A percentile compares a stretch with the other conserved stretches of the same genome.
These are phyloP conservation scores for Drosophila fulvimacula DNA, from an alignment of 2,888 invertebrate species.

Conservation along the genomic window DNA sequence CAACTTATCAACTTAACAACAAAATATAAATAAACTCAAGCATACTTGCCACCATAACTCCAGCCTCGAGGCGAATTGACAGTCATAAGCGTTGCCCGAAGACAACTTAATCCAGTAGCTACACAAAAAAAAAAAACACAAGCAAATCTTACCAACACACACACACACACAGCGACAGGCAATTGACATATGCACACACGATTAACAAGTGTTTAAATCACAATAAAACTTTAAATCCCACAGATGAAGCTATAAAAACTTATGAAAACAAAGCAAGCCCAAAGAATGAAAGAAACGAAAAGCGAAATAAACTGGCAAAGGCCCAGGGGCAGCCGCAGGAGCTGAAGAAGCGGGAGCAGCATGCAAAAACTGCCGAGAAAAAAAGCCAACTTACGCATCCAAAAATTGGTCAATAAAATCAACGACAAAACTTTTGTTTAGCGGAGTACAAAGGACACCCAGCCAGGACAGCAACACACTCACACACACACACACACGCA, in stretches of 20 bases:
- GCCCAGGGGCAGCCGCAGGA: constrained; percentile 22
- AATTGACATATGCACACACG: constrained; percentile 79
- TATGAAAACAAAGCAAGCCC: constrained; percentile 64
- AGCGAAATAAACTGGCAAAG: constrained; percentile 58
- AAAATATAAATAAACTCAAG: not conserved
- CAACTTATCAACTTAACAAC: not conserved
- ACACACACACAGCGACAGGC: constrained; percentile 42
- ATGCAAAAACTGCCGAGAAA: constrained; percentile 66
- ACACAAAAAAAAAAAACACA: not conserved
- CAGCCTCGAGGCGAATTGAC: constrained; percentile 3
- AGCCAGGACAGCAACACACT: constrained; percentile 38
- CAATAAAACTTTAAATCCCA: constrained; percentile 80
- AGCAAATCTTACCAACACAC: constrained; percentile 14
- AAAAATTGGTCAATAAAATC: constrained; percentile 80
- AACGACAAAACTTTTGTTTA: constrained; percentile 77
- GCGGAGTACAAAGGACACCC: constrained; percentile 73
- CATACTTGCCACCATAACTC: not conserved
- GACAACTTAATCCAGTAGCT: constrained; percentile 64
- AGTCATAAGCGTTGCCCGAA: constrained; percentile 33
- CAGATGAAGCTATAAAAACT: constrained; percentile 78
- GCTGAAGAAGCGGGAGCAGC: constrained; percentile 20
- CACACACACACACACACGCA: constrained; percentile 27
- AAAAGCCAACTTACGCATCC: constrained; percentile 74
- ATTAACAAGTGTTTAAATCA: constrained; percentile 81
- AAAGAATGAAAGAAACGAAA: constrained; percentile 61